Percentiles rank a stretch among this genome's conserved stretches.
phyloP scores from a whole-genome alignment of 2,888 invertebrate genomes.

The Drosophila pegasa region DNA sequence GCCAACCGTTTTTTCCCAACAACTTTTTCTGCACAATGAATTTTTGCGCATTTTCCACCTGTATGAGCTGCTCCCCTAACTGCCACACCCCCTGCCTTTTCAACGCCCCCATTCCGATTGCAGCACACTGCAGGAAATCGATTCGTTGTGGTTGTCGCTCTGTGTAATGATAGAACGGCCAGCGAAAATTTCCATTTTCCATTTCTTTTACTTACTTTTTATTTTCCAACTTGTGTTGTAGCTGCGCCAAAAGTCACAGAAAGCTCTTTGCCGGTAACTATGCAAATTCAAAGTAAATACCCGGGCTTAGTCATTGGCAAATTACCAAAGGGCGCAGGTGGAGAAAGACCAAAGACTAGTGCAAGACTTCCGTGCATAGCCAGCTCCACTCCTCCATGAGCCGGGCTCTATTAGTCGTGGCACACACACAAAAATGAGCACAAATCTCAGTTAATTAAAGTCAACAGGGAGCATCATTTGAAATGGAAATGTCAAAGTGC shows the following conservation, averaged over 20 bases:
- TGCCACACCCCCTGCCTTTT: neutral
- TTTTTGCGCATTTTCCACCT: slow-evolving; percentile 81
- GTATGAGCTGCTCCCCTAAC: slow-evolving; percentile 57
- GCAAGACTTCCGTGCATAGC: slow-evolving; percentile 24
- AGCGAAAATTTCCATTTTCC: slow-evolving; percentile 47
- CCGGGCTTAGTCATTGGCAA: slow-evolving; percentile 61
- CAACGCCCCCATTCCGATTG: neutral
- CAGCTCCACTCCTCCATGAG: neutral
- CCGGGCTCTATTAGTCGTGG: slow-evolving; percentile 37
- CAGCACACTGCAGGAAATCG: slow-evolving; percentile 60
- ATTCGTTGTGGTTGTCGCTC: slow-evolving; percentile 74
- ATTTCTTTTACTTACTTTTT: slow-evolving; percentile 17
- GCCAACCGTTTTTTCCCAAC: slow-evolving; percentile 17
- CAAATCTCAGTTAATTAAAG: slow-evolving; percentile 81
- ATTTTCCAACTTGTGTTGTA: slow-evolving; percentile 12
- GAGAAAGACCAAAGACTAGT: neutral
- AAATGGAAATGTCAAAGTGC: slow-evolving; percentile 77
- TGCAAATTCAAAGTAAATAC: slow-evolving; percentile 65
- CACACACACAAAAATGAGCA: slow-evolving; percentile 8
- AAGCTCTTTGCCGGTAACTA: slow-evolving; percentile 57
- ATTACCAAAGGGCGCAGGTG: slow-evolving; percentile 24
- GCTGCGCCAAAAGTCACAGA: slow-evolving; percentile 48
- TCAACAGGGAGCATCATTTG: slow-evolving; percentile 79
- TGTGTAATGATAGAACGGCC: slow-evolving; percentile 52
- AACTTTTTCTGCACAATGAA: slow-evolving; percentile 81